Evolutionary conservation across 2,797 vertebrate genomes (phyloP).

Genomic region (Pteropus rufus): DNA sequence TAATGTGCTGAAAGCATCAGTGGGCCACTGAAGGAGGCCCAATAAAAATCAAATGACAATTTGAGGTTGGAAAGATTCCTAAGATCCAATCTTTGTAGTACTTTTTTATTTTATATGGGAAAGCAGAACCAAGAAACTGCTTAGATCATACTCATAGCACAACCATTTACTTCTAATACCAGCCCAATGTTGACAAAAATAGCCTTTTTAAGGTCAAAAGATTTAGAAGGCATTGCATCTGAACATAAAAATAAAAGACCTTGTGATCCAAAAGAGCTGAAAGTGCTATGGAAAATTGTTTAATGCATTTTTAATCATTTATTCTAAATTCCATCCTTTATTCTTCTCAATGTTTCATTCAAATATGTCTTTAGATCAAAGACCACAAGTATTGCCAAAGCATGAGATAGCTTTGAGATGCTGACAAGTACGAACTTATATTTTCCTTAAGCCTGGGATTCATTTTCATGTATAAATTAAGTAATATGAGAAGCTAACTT

Average conservation of each 20-base stretch:
- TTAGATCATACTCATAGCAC: conserved; percentile 8
- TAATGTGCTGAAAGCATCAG: not conserved
- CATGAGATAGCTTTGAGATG: not conserved
- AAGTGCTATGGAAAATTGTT: not conserved
- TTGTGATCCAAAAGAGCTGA: not conserved
- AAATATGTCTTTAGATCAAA: conserved; percentile 19
- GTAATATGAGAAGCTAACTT: conserved; percentile 44
- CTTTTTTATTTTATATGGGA: not conserved
- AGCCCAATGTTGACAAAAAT: not conserved
- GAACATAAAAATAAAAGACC: conserved; percentile 34
- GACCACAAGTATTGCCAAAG: conserved; percentile 23
- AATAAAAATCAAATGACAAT: not conserved
- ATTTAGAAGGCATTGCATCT: not conserved
- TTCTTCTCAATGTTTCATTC: not conserved
- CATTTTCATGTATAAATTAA: conserved; percentile 41
- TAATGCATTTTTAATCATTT: conserved; percentile 33
- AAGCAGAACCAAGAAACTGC: not conserved
- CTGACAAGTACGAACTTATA: not conserved
- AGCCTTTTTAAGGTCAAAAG: not conserved
- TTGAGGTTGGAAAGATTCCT: not conserved
- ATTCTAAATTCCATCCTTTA: conserved; percentile 1
- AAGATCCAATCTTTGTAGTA: not conserved
- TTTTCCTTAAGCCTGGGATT: conserved; percentile 22
- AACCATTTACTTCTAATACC: not conserved
- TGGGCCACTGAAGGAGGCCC: not conserved